Conservation (phyloP, 2,113 vertebrate species). For the Lipophrys pholis region DNA sequence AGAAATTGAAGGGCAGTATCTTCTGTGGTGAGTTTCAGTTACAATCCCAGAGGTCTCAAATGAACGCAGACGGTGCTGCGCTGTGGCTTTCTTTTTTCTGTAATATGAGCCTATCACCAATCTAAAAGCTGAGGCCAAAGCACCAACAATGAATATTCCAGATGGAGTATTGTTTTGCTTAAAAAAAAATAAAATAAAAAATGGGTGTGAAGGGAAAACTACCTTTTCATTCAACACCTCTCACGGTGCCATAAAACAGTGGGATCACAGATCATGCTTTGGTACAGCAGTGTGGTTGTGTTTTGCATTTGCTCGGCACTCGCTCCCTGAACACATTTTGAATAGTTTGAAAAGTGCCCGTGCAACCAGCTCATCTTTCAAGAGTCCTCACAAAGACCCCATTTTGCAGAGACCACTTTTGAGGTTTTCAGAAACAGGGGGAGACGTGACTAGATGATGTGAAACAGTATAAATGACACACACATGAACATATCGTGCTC, state of each 20-base stretch:
- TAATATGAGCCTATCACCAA: conserved; percentile 50
- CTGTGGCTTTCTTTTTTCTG: conserved; percentile 25
- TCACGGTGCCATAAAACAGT: conserved; percentile 39
- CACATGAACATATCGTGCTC: conserved; percentile 26
- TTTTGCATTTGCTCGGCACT: conserved; percentile 16
- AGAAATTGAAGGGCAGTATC: conserved; percentile 29
- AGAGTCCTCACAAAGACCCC: conserved; percentile 21
- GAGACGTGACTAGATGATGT: conserved; percentile 57
- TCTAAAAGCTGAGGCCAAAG: conserved; percentile 34
- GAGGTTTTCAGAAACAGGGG: conserved; percentile 39
- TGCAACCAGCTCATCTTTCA: conserved; percentile 41
- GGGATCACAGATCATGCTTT: conserved; percentile 16
- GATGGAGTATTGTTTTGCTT: conserved; percentile 36
- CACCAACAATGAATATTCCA: conserved; percentile 60
- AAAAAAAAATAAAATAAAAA: not conserved
- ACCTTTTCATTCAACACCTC: conserved; percentile 50
- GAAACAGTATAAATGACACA: conserved; percentile 55
- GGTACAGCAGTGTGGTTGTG: conserved; percentile 9
- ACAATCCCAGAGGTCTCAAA: conserved; percentile 50
- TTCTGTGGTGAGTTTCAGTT: conserved; percentile 48
- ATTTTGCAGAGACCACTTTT: conserved; percentile 31
- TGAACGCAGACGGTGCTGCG: conserved; percentile 1
- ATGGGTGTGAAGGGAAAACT: not conserved
- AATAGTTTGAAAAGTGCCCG: conserved; percentile 32
- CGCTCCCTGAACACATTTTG: conserved; percentile 7